Base-by-base conservation (phyloP, 2,113 vertebrate genomes). In the Talpa occidentalis region DNA sequence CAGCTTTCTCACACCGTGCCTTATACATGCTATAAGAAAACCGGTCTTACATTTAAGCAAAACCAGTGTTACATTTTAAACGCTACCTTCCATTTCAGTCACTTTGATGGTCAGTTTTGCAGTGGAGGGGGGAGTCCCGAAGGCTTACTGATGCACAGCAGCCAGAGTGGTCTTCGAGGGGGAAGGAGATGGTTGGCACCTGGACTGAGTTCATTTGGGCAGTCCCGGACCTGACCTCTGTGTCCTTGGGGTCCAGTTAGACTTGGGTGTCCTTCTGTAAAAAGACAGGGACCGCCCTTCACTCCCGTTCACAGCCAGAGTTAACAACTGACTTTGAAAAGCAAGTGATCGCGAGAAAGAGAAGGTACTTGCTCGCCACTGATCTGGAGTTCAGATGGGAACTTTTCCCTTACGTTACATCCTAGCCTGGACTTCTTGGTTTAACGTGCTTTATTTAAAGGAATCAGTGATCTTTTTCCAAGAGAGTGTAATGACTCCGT, bases 1-100 rank as follows among this genome's bases (percentile, higher is more conserved):
- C 96, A 95, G 97, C 92, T 81, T 97, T 95, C 97, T 97, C 96
- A 98, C 94, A 85, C 94, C 8, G 92, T 98, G 97, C 97, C 97
- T 97, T 97, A 92, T 69, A 86, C 77, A 44, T 16, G 80, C 94
- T 92, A 14, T 62, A 82, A 78, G 87, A 94, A 88, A 91, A 80
- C 66, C 94, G 92, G 92, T 94, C 76, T 90, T 79, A 56, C n/a
- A 24, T 94, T 93, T 35, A 47, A 66, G 74, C 70, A 85, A 54
- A 93, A 37, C n/a, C 91, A 77, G 80, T 73, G 80, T 95, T 91
- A 62, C 14, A 26, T 93, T 83, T 64, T 22, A 88, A 88, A 60
- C 4, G 47, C 74, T 79, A 70, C 82, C 86, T 94, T 95, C 87
- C 44, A 83, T 87, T 95, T 91, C 60, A 37, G 0, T 91, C n/a